These are phyloP conservation scores for Copidosoma aretas DNA, from an alignment of 2,888 invertebrate species.

Conservation along the genomic window DNA sequence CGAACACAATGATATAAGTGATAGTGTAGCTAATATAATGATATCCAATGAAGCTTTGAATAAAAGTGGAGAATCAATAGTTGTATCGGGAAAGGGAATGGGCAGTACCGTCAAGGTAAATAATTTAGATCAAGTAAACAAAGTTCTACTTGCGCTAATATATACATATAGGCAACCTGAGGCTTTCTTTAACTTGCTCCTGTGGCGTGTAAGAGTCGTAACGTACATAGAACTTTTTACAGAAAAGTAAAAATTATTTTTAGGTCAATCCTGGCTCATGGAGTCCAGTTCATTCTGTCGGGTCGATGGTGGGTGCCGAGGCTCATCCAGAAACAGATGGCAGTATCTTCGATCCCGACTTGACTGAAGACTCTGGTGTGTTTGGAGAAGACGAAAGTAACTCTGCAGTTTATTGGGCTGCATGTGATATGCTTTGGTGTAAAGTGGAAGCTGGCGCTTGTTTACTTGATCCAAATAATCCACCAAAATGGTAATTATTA, in stretches of 20 bases:
- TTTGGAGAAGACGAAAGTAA: slow-evolving; percentile 80
- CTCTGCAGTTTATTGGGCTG: slow-evolving; percentile 77
- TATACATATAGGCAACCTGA: too few relatives aligned
- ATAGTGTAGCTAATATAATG: slow-evolving; percentile 59
- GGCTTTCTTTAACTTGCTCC: too few relatives aligned
- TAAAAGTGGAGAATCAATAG: slow-evolving; percentile 59
- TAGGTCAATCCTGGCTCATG: slow-evolving; percentile 78
- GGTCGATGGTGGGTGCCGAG: slow-evolving; percentile 82
- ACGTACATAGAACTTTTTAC: slow-evolving; percentile 12
- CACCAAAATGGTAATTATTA: slow-evolving; percentile 78
- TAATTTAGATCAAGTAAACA: background rate
- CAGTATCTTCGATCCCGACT: slow-evolving; percentile 78
- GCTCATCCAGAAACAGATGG: slow-evolving; percentile 87
- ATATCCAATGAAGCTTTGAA: slow-evolving; percentile 60
- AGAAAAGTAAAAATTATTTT: slow-evolving; percentile 7
- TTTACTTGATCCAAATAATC: slow-evolving; percentile 73
- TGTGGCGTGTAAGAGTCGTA: background rate
- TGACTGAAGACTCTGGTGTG: slow-evolving; percentile 75
- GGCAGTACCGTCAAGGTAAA: slow-evolving; percentile 57
- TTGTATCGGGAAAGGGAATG: slow-evolving; percentile 61
- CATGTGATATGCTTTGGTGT: slow-evolving; percentile 82
- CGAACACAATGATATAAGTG: slow-evolving; percentile 46
- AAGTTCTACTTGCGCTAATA: too few relatives aligned
- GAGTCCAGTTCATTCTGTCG: slow-evolving; percentile 88
- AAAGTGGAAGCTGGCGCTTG: slow-evolving; percentile 84